Evolutionary conservation across 1,140 invertebrate species (phyloP), one percentile per base, ranked within the genome.

Genomic region (Harlomillsia oculata): DNA sequence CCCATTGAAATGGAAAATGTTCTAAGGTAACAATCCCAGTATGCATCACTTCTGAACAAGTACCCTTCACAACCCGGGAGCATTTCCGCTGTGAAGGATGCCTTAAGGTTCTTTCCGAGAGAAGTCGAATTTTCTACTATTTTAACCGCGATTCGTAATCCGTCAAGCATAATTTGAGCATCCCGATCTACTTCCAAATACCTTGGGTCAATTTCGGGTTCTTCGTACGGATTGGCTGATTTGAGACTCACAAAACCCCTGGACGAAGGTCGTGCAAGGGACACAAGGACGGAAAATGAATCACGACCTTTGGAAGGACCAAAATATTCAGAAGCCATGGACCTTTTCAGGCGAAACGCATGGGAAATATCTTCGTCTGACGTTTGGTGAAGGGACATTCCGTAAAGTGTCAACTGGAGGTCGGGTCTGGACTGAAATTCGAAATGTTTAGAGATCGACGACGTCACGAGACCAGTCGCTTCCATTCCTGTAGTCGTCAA

Each of bases 51-150:
- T 25, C 51, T 36, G 26, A 53, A 53, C 16, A 37, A 21, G n/a
- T 41, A 30, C 3, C 26, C 11, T 53, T 53, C 51, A 32, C 51
- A 53, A 28, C 51, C 51, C 1, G 51, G 51, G 20, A 53, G 23
- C 16, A 53, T 43, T 30, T 40, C 26, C 0, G n/a, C 11, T 2
- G 51, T 53, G 20, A 53, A 53, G 29, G 5, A 8, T 16, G 51
- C 37, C 2, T 29, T 37, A 14, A 41, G 21, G 6, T 5, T 8
- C 6, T 30, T 30, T 41, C 16, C 3, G 34, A 48, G 34, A 20
- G 39, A 30, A 14, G 51, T 40, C 21, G 51, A 16, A 5, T 40
- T 41, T 43, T 53, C 51, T 13, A 41, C 51, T 9, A 53, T n/a
- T 21, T 23, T 1, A 23, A 53, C n/a, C 21, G 51, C 23, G n/a